phyloP scores from a whole-genome alignment of 2,113 vertebrate genomes.

The Apaloderma vittatum region DNA sequence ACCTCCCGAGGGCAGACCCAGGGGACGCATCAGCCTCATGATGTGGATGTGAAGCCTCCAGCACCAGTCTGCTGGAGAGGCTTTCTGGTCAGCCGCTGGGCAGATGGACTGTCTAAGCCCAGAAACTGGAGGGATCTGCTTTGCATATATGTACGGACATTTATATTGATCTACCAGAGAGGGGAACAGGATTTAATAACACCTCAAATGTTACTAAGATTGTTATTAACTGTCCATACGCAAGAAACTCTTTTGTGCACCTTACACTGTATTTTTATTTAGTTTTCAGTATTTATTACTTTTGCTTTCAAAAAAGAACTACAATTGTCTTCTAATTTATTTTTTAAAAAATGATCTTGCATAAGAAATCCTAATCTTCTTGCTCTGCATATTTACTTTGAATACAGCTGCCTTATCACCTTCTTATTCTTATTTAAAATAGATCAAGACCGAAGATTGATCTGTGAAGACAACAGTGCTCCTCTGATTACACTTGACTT shows the following conservation, averaged over 20 bases:
- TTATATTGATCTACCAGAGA: not conserved
- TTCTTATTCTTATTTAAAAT: not conserved
- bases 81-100: accelerated
- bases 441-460: not conserved
- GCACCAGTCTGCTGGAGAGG: not conserved
- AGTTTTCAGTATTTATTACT: not conserved
- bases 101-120: accelerated
- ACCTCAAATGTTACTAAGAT: not conserved
- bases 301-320: not conserved
- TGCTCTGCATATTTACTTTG: not conserved
- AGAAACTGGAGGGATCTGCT: not conserved
- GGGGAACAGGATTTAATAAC: not conserved
- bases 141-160: not conserved
- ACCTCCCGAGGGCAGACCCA: not conserved
- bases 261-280: not conserved
- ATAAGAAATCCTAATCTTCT: not conserved
- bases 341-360: not conserved
- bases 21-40: not conserved
- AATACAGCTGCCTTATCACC: not conserved
- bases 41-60: not conserved
- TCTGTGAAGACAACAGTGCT: not conserved
- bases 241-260: not conserved
- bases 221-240: not conserved
- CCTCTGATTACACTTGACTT: not conserved
- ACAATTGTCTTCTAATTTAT: not conserved